Conservation (phyloP, 2,888 invertebrate genomes). For the Nemoura dubitans region DNA sequence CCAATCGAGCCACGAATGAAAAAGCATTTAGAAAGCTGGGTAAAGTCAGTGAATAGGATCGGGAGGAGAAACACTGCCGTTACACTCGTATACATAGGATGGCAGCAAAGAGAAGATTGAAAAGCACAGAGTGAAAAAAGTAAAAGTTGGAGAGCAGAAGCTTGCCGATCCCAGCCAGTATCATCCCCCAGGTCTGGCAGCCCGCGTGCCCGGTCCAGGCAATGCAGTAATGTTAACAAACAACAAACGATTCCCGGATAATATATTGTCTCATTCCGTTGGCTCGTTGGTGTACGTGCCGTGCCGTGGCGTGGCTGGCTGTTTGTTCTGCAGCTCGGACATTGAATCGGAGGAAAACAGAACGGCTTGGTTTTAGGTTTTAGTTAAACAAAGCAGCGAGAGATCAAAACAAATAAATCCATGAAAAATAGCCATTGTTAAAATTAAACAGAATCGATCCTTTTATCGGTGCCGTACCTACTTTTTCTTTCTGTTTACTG, state of each 20-base stretch:
- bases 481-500: neutral
- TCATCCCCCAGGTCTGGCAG: neutral
- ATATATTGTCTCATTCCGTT: slow-evolving; percentile 24
- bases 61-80: neutral
- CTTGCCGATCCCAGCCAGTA: neutral
- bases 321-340: neutral
- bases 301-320: neutral
- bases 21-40: neutral
- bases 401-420: slow-evolving; percentile 30
- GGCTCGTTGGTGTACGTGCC: neutral
- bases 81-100: neutral
- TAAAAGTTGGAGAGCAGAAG: neutral
- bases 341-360: neutral
- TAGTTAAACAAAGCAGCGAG: slow-evolving; percentile 17
- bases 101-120: neutral
- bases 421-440: slow-evolving; percentile 15
- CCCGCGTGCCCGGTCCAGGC: neutral
- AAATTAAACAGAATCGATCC: slow-evolving; percentile 17
- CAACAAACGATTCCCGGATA: slow-evolving; percentile 1
- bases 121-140: slow-evolving; percentile 4
- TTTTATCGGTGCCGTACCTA: neutral
- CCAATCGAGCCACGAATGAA: neutral
- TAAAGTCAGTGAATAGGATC: neutral
- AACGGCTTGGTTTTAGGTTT: neutral
- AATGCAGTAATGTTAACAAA: neutral